These are phyloP conservation scores for Austrofundulus limnaeus DNA, from an alignment of 2,113 vertebrate genomes.

Conservation along the genomic window DNA sequence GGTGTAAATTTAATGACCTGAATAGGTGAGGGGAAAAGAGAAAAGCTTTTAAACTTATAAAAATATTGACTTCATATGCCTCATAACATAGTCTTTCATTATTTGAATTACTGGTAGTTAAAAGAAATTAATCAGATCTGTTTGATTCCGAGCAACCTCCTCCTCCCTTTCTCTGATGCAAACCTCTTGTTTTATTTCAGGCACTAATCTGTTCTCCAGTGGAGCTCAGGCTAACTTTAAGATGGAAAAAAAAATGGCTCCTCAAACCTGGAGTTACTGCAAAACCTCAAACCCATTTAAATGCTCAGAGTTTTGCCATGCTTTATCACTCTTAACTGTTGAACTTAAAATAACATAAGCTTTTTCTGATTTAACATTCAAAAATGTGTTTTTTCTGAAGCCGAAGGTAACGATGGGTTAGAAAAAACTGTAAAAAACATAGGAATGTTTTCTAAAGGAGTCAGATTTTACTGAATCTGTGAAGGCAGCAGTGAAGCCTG, in stretches of 20 bases:
- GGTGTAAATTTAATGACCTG: too few species aligned
- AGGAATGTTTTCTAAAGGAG: conserved; percentile 32
- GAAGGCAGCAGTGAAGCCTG: conserved; percentile 56
- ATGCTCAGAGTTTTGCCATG: conserved; percentile 48
- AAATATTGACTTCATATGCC: neutral
- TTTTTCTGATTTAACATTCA: conserved; percentile 8
- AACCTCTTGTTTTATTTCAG: conserved; percentile 11
- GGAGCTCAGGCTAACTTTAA: conserved; percentile 27
- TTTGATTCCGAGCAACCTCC: neutral
- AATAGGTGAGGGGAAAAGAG: too few species aligned
- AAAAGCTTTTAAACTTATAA: neutral
- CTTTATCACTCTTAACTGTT: too few species aligned
- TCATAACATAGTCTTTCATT: neutral
- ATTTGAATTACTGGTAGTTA: too few species aligned
- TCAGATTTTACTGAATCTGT: conserved; percentile 49
- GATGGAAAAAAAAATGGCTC: conserved; percentile 49
- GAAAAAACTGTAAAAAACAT: conserved; percentile 16
- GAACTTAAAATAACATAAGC: neutral
- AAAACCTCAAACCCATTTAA: conserved; percentile 66
- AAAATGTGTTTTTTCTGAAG: conserved; percentile 1
- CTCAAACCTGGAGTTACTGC: conserved; percentile 24
- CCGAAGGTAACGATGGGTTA: conserved; percentile 4
- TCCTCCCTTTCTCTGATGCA: conserved; percentile 9
- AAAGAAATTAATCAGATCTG: neutral
- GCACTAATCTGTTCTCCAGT: conserved; percentile 55